Percentiles rank a stretch among this genome's conserved stretches.
These are phyloP conservation scores for Caranx melampygus DNA, from an alignment of 2,113 vertebrate species.

Conservation along the genomic window DNA sequence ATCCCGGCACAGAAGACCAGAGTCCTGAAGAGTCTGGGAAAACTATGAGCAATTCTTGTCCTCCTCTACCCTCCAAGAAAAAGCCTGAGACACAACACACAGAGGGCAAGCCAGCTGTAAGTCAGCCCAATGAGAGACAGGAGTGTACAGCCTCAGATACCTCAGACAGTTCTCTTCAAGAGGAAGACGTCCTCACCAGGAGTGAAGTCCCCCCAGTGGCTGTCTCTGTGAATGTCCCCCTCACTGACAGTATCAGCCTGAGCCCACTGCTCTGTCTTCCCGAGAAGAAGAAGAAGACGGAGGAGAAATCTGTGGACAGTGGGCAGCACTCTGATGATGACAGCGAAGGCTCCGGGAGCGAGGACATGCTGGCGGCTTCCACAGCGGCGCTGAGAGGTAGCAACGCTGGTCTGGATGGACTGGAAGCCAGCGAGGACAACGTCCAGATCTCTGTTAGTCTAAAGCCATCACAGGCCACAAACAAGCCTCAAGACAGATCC, in stretches of 20 bases:
- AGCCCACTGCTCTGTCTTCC: constrained; percentile 48
- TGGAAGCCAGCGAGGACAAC: constrained; percentile 57
- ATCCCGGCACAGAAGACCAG: not conserved
- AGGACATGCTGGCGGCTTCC: constrained; percentile 67
- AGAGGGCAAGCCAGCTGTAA: not conserved
- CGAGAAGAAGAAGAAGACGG: constrained; percentile 54
- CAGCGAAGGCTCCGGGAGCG: constrained; percentile 71
- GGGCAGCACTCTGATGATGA: constrained; percentile 78
- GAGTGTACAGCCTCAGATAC: constrained; percentile 19
- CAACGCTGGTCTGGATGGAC: constrained; percentile 55
- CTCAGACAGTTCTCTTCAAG: not conserved
- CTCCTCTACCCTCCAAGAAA: constrained; percentile 61
- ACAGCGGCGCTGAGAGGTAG: constrained; percentile 65
- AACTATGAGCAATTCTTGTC: constrained; percentile 10
- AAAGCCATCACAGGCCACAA: not conserved
- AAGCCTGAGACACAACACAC: constrained; percentile 16
- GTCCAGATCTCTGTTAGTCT: constrained; percentile 34
- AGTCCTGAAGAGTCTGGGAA: constrained; percentile 55
- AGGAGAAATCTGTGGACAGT: constrained; percentile 82
- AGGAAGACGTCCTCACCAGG: constrained; percentile 25
- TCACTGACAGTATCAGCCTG: constrained; percentile 22
- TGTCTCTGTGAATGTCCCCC: constrained; percentile 41
- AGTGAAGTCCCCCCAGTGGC: constrained; percentile 10
- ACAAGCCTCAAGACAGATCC: constrained; percentile 10
- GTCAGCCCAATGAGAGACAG: not conserved